Base-by-base conservation (phyloP, 1,140 invertebrate genomes). In the Lasaia peninsularis region DNA sequence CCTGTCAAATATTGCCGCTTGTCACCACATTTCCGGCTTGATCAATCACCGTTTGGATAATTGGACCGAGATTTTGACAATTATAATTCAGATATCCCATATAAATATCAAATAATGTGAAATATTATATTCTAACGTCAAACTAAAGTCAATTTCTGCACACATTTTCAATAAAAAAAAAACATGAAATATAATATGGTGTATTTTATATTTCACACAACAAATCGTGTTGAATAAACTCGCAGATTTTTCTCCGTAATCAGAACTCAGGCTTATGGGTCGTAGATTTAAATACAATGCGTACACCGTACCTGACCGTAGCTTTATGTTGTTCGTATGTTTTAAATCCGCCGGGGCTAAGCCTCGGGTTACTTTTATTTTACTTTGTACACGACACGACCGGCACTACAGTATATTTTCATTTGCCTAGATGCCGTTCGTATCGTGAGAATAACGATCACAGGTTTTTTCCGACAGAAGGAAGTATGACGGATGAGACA, bases 241-340 rank as follows among this genome's bases (percentile, higher is more conserved):
- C 4, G 40, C 40, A 48, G 16, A 21, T 48, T 21, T 48, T 21
- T 20, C 10, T 5, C 68, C 77, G 82, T 75, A 74, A 62, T 58
- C 74, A 80, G 78, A 72, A 74, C 78, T 75, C 77, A 72, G 28
- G 24, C 37, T 52, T 18, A 44, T 11, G 12, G 14, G 20, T 32
- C 24, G 37, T 59, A 48, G 14, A 62, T 55, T 35, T 56, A 60
- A 44, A 37, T 31, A 50, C 54, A 57, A 69, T 75, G 81, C 75
- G 83, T 75, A 69, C 75, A 80, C 78, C 31, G 69, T 77, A 73
- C 80, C 80, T 66, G 73, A 76, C 81, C 82, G 85, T 86, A 86
- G 85, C 85, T 88, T 86, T 80, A 80, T 88, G 85, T 88, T 78
- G 83, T 88, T 70, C 72, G 80, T 88, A 84, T 75, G 75, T 78